These are phyloP conservation scores for Drosophila monieri DNA, from an alignment of 2,888 invertebrate genomes.

Conservation along the genomic window DNA sequence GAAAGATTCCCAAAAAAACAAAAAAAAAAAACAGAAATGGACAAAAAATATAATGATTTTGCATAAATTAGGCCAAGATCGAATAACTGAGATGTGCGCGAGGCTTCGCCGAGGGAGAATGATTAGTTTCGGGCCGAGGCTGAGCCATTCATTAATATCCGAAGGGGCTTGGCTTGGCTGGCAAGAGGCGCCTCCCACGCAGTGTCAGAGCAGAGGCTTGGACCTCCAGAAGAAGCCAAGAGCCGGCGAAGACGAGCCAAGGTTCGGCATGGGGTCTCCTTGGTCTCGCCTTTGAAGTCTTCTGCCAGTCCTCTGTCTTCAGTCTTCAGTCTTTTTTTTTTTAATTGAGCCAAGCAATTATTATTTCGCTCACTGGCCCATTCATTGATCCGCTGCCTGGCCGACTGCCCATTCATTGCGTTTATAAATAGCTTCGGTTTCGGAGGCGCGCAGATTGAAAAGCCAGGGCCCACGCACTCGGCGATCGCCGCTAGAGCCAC, in stretches of 20 bases:
- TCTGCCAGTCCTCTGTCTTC: no score
- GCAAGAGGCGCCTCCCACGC: conserved; percentile 56
- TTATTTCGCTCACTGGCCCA: conserved; percentile 64
- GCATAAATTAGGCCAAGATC: conserved; percentile 64
- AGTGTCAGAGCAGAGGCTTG: conserved; percentile 47
- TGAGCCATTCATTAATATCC: conserved; percentile 68
- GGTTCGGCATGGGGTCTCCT: conserved; percentile 40
- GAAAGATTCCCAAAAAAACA: conserved; percentile 23
- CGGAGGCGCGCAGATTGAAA: conserved; percentile 59
- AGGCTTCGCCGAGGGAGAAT: conserved; percentile 24
- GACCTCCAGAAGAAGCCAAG: not conserved
- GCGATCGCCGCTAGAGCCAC: conserved; percentile 20
- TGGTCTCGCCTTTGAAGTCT: no score
- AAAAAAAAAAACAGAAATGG: conserved; percentile 9
- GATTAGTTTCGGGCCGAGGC: conserved; percentile 60
- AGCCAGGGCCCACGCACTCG: conserved; percentile 67
- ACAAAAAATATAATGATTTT: conserved; percentile 35
- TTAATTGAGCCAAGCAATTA: conserved; percentile 79
- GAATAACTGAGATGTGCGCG: conserved; percentile 26
- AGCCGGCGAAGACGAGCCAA: conserved; percentile 9
- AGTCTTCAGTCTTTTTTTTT: conserved; percentile 14
- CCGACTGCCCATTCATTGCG: conserved; percentile 46
- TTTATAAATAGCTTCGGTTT: conserved; percentile 67
- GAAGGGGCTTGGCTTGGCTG: conserved; percentile 25
- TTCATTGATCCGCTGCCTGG: conserved; percentile 25